These are phyloP conservation scores for Phrynocephalus guinanensis DNA, from an alignment of 2,797 vertebrate genomes.

Conservation along the genomic window DNA sequence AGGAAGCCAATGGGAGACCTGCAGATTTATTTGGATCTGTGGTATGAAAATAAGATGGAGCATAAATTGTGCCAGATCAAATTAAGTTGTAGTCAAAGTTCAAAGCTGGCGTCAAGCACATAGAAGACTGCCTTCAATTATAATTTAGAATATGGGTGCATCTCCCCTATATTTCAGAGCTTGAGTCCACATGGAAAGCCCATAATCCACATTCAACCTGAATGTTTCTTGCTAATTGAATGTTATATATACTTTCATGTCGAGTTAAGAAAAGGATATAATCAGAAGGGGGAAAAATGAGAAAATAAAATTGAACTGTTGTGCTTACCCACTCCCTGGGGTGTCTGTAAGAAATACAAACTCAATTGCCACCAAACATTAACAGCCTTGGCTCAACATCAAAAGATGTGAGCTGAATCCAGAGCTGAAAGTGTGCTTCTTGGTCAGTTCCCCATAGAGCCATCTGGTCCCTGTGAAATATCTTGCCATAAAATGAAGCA, in stretches of 20 bases:
- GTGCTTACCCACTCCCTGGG: neutral
- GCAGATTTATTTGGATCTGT: too few relatives aligned
- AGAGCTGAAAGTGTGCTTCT: constrained; percentile 53
- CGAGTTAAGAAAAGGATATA: neutral
- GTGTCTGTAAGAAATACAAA: constrained; percentile 15
- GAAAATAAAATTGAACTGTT: neutral
- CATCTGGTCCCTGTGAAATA: constrained; percentile 52
- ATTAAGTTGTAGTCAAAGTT: too few relatives aligned
- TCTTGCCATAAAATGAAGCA: constrained; percentile 59
- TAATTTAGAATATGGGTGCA: neutral
- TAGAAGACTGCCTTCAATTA: too few relatives aligned
- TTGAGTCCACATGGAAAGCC: neutral
- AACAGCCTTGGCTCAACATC: neutral
- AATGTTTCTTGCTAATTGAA: constrained; percentile 1
- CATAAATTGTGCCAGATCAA: too few relatives aligned
- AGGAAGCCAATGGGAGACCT: too few relatives aligned
- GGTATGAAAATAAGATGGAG: too few relatives aligned
- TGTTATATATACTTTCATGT: constrained; percentile 10
- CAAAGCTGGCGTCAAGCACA: too few relatives aligned
- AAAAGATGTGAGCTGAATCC: constrained; percentile 43
- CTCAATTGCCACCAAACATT: constrained; percentile 19
- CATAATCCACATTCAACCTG: neutral
- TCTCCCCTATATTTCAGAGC: neutral
- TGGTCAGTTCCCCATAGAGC: constrained; percentile 43
- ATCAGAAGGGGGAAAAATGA: neutral